Conservation (phyloP, 1,140 invertebrate genomes). For the Uloborus diversus region DNA sequence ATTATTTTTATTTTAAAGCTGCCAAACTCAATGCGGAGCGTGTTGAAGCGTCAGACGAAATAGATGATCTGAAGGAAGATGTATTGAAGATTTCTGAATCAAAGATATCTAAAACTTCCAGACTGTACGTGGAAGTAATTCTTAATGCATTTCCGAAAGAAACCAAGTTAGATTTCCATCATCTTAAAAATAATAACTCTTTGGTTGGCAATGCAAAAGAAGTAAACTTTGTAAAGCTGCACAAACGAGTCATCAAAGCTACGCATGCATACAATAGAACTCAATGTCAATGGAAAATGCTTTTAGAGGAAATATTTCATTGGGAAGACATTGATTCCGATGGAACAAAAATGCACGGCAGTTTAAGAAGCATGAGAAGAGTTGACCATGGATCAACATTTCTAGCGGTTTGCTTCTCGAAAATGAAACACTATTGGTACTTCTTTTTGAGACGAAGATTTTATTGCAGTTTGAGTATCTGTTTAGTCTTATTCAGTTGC, state of each 20-base stretch:
- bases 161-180: conserved; percentile 59
- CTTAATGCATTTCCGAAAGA: conserved; percentile 65
- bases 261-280: conserved; percentile 89
- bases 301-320: conserved; percentile 76
- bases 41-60: conserved; percentile 93
- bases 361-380: conserved; percentile 77
- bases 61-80: conserved; percentile 94
- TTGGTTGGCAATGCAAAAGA: conserved; percentile 76
- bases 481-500: background rate
- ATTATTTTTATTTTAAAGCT: conserved; percentile 93
- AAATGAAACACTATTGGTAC: background rate
- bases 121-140: background rate
- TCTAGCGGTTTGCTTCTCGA: conserved; percentile 66
- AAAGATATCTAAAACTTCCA: background rate
- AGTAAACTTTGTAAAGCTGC: conserved; percentile 74
- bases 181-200: conserved; percentile 35
- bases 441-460: background rate
- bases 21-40: conserved; percentile 95
- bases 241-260: conserved; percentile 82
- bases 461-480: background rate
- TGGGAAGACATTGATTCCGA: conserved; percentile 90
- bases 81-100: conserved; percentile 38
- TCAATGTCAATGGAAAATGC: conserved; percentile 90
- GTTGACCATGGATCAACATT: conserved; percentile 80
- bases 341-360: conserved; percentile 78